Conservation (phyloP, 2,113 vertebrate genomes). For the Cepphus grylle region DNA sequence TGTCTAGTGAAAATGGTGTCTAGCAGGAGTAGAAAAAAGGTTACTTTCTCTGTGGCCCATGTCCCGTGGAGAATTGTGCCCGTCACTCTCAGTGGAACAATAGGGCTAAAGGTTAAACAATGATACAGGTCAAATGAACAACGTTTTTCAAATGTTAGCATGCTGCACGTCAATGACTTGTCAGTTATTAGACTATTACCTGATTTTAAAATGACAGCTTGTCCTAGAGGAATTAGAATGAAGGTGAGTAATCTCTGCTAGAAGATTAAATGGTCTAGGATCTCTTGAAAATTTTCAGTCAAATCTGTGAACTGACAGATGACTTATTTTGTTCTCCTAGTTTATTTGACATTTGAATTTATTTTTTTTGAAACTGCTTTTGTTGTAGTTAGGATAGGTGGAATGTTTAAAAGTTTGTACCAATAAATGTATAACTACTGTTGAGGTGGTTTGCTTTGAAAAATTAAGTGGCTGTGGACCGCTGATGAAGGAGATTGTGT, state of each 20-base stretch:
- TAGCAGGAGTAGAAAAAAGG: neutral
- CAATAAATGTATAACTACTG: neutral
- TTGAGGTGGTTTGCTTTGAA: neutral
- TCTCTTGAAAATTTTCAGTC: conserved; percentile 1
- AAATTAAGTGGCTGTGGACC: neutral
- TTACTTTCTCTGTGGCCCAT: neutral
- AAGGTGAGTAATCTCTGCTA: conserved; percentile 15
- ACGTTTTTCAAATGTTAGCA: conserved; percentile 47
- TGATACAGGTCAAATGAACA: conserved; percentile 26
- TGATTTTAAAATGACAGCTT: conserved; percentile 48
- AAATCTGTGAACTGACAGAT: neutral
- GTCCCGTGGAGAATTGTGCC: neutral
- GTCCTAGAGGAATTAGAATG: conserved; percentile 16
- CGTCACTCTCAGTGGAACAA: neutral
- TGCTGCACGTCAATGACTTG: neutral
- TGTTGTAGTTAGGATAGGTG: neutral
- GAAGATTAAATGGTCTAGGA: neutral
- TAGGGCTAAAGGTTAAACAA: conserved; percentile 53
- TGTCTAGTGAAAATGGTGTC: neutral
- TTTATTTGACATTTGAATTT: neutral
- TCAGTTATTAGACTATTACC: conserved; percentile 47
- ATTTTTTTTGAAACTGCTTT: neutral
- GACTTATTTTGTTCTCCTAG: neutral
- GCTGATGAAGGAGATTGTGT: neutral
- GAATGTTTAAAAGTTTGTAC: neutral